A percentile compares a stretch with the other conserved stretches of the same genome.
phyloP scores from a whole-genome alignment of 2,888 invertebrate genomes.

The Epistrophe eligans region DNA sequence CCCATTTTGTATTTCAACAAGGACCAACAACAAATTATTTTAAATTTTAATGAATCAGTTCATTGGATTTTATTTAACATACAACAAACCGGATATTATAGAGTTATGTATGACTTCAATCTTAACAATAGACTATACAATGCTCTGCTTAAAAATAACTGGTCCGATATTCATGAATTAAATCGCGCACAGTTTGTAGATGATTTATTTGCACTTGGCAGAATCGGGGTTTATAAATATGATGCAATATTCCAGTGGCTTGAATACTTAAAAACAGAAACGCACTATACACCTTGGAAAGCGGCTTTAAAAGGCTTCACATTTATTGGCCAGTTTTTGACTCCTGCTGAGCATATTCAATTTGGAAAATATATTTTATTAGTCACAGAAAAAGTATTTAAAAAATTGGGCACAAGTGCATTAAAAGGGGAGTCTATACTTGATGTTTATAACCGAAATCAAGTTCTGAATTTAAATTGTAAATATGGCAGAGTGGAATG shows the following conservation, averaged over 20 bases:
- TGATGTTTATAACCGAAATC: constrained; percentile 86
- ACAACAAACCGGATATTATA: constrained; percentile 84
- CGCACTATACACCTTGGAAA: constrained; percentile 91
- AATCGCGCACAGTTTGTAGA: constrained; percentile 91
- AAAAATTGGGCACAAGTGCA: constrained; percentile 84
- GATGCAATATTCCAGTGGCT: constrained; percentile 86
- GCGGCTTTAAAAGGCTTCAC: constrained; percentile 85
- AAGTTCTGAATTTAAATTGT: constrained; percentile 88
- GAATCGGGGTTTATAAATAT: constrained; percentile 85
- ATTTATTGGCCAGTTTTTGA: constrained; percentile 81
- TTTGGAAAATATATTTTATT: constrained; percentile 83
- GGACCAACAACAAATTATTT: background rate
- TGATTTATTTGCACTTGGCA: constrained; percentile 88
- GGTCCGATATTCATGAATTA: constrained; percentile 80
- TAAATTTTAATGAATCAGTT: constrained; percentile 67
- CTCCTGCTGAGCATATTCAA: constrained; percentile 77
- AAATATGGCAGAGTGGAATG: constrained; percentile 87
- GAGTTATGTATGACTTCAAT: constrained; percentile 88
- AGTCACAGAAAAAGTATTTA: constrained; percentile 84
- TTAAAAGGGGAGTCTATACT: constrained; percentile 84
- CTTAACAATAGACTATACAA: constrained; percentile 84
- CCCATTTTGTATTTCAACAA: constrained; percentile 78
- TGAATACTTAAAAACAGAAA: constrained; percentile 88
- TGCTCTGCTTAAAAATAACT: constrained; percentile 75
- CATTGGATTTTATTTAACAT: constrained; percentile 81